Base-by-base conservation (phyloP, 2,888 invertebrate genomes). In the Hemithea aestivaria region DNA sequence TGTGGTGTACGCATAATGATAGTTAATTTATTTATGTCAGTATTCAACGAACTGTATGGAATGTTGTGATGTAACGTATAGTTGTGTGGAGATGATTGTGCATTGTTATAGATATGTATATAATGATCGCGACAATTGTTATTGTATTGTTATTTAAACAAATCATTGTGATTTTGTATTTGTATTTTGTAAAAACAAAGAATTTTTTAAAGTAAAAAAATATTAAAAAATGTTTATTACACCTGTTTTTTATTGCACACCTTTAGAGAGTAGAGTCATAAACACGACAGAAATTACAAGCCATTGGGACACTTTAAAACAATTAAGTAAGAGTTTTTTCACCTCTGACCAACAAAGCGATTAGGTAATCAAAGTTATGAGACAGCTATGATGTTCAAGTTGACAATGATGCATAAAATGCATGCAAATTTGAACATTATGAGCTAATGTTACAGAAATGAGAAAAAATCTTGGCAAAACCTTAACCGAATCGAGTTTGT, bases 11-110 rank as follows among this genome's bases (percentile, higher is more conserved):
- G 72, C 66, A 53, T 72, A 75, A 73, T 70, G 64, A 59, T 81
- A 79, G 75, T 75, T 85, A 83, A 84, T 84, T 87, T 85, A 85
- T 87, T 85, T 73, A 75, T 78, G 77, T 77, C 83, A 85, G 83
- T 87, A 84, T 84, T 85, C 68, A 66, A 69, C 66, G 70, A 71
- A 76, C 66, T 73, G 61, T 66, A 67, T 65, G 68, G 66, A 57
- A 66, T 70, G 66, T 63, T 77, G 76, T 76, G 74, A 80, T 82
- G 73, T 73, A 66, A 51, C n/a, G n/a, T n/a, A n/a, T 54, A 62
- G 69, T 60, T 67, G 66, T 51, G 54, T 22, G 49, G 61, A 68
- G 62, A 66, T 64, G 62, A 66, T 64, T 72, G 72, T 63, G 54
- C 63, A 62, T 69, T 64, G 66, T 72, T 73, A 62, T 66, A 51